Conservation (phyloP, 2,797 vertebrate genomes). For the Lutjanus argentimaculatus region DNA sequence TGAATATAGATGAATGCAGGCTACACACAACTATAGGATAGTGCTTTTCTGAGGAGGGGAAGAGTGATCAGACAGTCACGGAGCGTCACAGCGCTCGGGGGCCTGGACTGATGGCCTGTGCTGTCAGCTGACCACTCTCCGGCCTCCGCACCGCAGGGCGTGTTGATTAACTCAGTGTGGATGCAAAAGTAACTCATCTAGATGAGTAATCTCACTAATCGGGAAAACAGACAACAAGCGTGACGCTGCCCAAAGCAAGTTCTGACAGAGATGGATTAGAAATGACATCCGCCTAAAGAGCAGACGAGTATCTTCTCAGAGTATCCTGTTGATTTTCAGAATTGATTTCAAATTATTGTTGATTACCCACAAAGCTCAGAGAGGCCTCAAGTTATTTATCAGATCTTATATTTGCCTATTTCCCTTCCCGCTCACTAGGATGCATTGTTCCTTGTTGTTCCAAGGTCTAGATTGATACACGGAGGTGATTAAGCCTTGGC, state of each 20-base stretch:
- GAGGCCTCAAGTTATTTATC: too few relatives aligned
- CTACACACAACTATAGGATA: constrained; percentile 43
- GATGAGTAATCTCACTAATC: constrained; percentile 74
- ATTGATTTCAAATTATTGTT: too few relatives aligned
- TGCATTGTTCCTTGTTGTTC: too few relatives aligned
- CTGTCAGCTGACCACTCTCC: constrained; percentile 55
- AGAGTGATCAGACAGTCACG: constrained; percentile 35
- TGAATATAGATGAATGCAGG: constrained; percentile 80
- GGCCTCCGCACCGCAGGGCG: constrained; percentile 39
- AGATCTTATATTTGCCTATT: too few relatives aligned
- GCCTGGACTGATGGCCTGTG: constrained; percentile 33
- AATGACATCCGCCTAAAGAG: constrained; percentile 55
- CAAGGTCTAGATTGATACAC: too few relatives aligned
- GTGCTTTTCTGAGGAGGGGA: constrained; percentile 11
- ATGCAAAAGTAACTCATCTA: constrained; percentile 61
- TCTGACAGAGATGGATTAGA: constrained; percentile 50
- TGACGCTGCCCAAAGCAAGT: constrained; percentile 55
- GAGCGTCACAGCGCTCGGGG: constrained; percentile 40
- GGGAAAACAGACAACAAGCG: constrained; percentile 55
- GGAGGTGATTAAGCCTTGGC: too few relatives aligned
- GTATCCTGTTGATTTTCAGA: constrained; percentile 29
- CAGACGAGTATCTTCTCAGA: constrained; percentile 20
- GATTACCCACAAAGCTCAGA: too few relatives aligned
- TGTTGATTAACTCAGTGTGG: constrained; percentile 56
- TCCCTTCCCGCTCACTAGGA: too few relatives aligned